Evolutionary conservation across 1,140 invertebrate genomes (phyloP), one percentile per base, ranked within the genome.

Genomic region (Frieseomelitta varia): DNA sequence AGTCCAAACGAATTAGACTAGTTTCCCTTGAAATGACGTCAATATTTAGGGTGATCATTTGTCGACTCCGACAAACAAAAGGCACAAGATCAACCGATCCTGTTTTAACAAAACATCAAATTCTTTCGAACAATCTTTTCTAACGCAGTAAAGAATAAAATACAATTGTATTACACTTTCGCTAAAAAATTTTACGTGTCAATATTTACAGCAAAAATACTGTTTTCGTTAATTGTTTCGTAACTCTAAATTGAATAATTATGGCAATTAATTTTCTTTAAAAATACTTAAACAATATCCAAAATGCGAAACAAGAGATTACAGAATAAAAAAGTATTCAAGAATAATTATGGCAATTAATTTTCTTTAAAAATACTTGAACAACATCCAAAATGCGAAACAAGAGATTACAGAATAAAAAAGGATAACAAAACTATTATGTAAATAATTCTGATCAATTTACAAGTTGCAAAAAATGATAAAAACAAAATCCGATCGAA

Each of bases 41-140:
- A 75, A 84, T 68, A 81, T 86, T 86, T 86, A 61, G 56, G 53
- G 65, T 72, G 34, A 88, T 67, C 47, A 39, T 63, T 72, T 58
- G 51, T 75, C 19, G 71, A 65, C 53, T 68, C 67, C 15, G 21
- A 15, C 34, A 56, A 77, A 88, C 58, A 55, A 55, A 81, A 75
- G 19, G 30, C 21, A 63, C 19, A 30, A 47, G 1, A 75, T 30
- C 72, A 30, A 47, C n/a, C 24, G 69, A 80, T 61, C 10, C 15
- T 55, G 14, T 27, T 74, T 71, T 12, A 69, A 30, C 4, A 10
- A 67, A 10, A 55, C 34, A 68, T 0, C 14, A 0, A 0, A 51
- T n/a, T 58, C 56, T 19, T 53, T 30, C 8, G 21, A 17, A 24
- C 4, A 53, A 2, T 51, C 4, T 34, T 21, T 12, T 65, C n/a